Base-by-base conservation (phyloP, 2,888 invertebrate genomes). In the Tipula unca region DNA sequence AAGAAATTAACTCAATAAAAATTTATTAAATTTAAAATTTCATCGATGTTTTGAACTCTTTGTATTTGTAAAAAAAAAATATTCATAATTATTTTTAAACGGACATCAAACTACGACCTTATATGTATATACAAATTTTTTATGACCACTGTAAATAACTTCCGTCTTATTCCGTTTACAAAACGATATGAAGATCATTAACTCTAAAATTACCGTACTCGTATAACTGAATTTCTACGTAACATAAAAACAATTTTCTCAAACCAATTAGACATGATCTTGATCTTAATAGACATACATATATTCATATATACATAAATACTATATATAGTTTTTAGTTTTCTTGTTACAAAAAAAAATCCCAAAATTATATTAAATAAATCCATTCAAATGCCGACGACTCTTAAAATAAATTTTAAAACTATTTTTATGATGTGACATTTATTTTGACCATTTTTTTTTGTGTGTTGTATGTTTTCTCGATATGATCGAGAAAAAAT, bases 401-500 rank as follows among this genome's bases (percentile, higher is more conserved):
- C 25, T 69, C 69, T 69, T 69, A 69, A 69, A 69, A 69, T 69
- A 69, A 69, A 69, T 69, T 69, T 69, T 25, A 69, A 69, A 69
- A 69, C 69, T 69, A 69, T 69, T 69, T 69, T 69, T 69, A 69
- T 69, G 69, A 69, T 69, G 69, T 69, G 69, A 69, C 69, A 69
- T 69, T 69, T 69, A 69, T 69, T 69, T 69, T 69, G 69, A 69
- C 69, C 69, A 69, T 69, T 69, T 69, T 69, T 25, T 54, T 54
- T 69, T 69, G 48, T 48, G 48, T 54, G 48, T 54, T 54, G 48
- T 54, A 17, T 54, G 5, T 54, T 54, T 54, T 54, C 42, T 69
- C 25, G 69, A 69, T 69, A 69, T 69, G 69, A 69, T 69, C 69
- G 69, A 69, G 25, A 69, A 69, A 69, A 69, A 25, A 25, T 69